Percentiles rank a stretch among this genome's conserved stretches.
Conservation (phyloP, 2,888 invertebrate species). For the Eilema griseolum region DNA sequence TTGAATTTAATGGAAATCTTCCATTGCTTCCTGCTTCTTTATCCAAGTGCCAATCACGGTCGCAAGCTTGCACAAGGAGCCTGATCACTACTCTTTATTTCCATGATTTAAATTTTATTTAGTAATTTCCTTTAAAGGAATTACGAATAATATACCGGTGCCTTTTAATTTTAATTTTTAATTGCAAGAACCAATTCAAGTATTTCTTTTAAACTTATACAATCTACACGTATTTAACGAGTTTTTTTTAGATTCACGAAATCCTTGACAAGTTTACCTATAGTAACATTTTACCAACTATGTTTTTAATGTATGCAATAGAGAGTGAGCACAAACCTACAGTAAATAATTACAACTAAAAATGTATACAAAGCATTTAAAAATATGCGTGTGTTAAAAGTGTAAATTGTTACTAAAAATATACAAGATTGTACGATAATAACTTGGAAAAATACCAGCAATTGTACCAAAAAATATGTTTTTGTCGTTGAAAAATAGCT, state of each 20-base stretch:
- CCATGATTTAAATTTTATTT: too few relatives aligned
- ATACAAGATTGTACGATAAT: neutral
- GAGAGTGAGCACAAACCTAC: neutral
- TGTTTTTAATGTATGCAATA: neutral
- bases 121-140: too few relatives aligned
- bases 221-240: too few relatives aligned
- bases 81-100: too few relatives aligned
- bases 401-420: constrained; percentile 9
- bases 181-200: too few relatives aligned
- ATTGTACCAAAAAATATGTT: constrained; percentile 3
- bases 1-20: neutral
- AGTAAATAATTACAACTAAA: neutral
- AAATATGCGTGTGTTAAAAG: neutral
- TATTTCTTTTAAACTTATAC: too few relatives aligned
- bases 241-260: neutral
- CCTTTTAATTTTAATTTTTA: too few relatives aligned
- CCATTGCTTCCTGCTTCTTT: too few relatives aligned
- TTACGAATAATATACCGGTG: too few relatives aligned
- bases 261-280: neutral
- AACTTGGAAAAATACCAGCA: neutral
- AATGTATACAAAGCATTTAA: neutral
- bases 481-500: neutral
- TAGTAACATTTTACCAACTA: neutral
- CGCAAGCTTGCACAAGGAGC: too few relatives aligned
- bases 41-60: too few relatives aligned